A percentile compares a stretch with the other conserved stretches of the same genome.
Evolutionary conservation across 2,888 invertebrate genomes (phyloP).

Genomic region (Aphodius sticticus): DNA sequence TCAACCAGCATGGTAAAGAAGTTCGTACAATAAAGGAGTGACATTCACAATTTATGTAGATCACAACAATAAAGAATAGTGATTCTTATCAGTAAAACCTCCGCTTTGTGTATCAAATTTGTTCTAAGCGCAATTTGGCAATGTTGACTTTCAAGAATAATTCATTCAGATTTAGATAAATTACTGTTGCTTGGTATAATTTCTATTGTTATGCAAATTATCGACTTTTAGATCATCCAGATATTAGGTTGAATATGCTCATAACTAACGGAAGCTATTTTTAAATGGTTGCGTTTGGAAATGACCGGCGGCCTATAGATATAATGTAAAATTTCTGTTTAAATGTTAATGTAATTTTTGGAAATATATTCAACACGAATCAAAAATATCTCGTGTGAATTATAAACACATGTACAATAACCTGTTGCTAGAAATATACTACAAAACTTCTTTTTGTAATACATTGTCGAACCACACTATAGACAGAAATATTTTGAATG

Average conservation of each 20-base stretch:
- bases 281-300: background rate
- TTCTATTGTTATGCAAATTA: background rate
- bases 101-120: slow-evolving; percentile 4
- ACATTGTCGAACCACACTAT: no score
- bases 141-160: background rate
- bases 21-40: background rate
- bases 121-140: background rate
- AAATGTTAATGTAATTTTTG: no score
- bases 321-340: background rate
- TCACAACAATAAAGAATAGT: background rate
- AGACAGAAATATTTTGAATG: no score
- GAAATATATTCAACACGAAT: no score
- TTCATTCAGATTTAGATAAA: background rate
- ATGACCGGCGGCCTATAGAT: background rate
- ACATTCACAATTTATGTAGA: background rate
- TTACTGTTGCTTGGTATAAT: background rate
- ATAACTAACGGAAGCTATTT: background rate
- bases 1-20: no score
- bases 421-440: no score
- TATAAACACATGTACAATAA: no score
- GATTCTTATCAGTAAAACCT: background rate
- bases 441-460: no score
- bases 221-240: background rate
- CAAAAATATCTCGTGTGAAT: no score
- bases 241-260: background rate